Conservation (phyloP, 2,113 vertebrate genomes). For the Gallinago jamesoni region DNA sequence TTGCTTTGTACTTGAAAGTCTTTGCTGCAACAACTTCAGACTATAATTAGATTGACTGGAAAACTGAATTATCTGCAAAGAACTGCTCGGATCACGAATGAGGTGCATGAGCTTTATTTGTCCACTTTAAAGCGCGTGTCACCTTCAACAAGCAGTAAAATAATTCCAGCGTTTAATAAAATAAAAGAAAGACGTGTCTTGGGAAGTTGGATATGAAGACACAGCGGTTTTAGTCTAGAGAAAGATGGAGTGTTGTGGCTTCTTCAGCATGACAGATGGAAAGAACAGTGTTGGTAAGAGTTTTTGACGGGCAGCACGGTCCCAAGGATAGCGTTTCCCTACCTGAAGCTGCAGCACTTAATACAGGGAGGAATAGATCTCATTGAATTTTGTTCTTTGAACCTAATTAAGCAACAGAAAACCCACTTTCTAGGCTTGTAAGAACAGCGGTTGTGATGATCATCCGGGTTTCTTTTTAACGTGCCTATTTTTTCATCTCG, state of each 20-base stretch:
- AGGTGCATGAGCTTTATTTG: conserved; percentile 24
- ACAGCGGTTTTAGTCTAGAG: background rate
- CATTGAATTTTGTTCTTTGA: background rate
- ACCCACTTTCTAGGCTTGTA: background rate
- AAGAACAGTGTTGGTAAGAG: background rate
- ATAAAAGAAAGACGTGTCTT: background rate
- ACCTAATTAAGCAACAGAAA: background rate
- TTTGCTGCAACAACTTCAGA: conserved; percentile 44
- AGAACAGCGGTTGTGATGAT: background rate
- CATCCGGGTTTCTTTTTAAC: background rate
- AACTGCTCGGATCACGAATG: conserved; percentile 14
- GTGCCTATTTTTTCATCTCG: background rate
- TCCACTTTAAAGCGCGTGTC: conserved; percentile 6
- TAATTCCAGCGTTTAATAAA: conserved; percentile 16
- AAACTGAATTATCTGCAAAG: conserved; percentile 55
- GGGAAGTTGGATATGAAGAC: background rate
- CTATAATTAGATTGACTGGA: conserved; percentile 58
- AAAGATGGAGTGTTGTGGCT: background rate
- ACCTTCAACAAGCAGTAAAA: conserved; percentile 44
- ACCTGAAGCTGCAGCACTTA: background rate
- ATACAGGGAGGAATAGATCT: background rate
- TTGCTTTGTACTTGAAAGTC: conserved; percentile 60
- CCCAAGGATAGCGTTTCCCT: background rate
- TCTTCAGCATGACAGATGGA: background rate
- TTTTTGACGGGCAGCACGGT: background rate